Evolutionary conservation across 2,113 vertebrate genomes (phyloP).

Genomic region (Solenodon paradoxus): DNA sequence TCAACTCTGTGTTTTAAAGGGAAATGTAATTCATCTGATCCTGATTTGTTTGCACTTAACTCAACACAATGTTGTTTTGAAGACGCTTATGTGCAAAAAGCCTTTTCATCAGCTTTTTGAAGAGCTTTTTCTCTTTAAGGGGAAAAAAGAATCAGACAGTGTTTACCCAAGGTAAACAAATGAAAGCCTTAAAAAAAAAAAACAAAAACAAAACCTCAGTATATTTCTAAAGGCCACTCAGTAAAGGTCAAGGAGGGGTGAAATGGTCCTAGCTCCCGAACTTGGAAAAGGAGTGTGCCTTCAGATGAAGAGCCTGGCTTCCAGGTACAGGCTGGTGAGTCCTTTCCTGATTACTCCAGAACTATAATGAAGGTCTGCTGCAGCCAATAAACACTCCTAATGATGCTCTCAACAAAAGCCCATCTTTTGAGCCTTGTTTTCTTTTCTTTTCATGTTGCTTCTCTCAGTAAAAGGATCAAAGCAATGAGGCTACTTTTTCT

Average conservation of each 20-base stretch:
- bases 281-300: neutral
- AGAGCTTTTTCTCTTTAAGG: slow-evolving; percentile 40
- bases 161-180: slow-evolving; percentile 59
- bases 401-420: slow-evolving; percentile 55
- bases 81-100: slow-evolving; percentile 62
- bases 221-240: slow-evolving; percentile 42
- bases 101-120: slow-evolving; percentile 56
- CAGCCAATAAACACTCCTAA: slow-evolving; percentile 50
- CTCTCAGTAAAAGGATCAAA: slow-evolving; percentile 78
- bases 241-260: slow-evolving; percentile 17
- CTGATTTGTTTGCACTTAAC: slow-evolving; percentile 66
- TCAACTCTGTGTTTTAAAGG: slow-evolving; percentile 45
- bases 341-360: neutral
- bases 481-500: slow-evolving; percentile 65
- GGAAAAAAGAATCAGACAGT: neutral
- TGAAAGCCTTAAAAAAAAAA: neutral
- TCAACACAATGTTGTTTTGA: slow-evolving; percentile 60
- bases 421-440: slow-evolving; percentile 54
- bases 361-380: neutral
- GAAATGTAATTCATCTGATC: slow-evolving; percentile 44
- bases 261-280: neutral
- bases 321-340: neutral
- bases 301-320: neutral
- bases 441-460: slow-evolving; percentile 69
- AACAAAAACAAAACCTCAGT: slow-evolving; percentile 22